Base-by-base conservation (phyloP, 2,888 invertebrate species). In the Thymelicus sylvestris region DNA sequence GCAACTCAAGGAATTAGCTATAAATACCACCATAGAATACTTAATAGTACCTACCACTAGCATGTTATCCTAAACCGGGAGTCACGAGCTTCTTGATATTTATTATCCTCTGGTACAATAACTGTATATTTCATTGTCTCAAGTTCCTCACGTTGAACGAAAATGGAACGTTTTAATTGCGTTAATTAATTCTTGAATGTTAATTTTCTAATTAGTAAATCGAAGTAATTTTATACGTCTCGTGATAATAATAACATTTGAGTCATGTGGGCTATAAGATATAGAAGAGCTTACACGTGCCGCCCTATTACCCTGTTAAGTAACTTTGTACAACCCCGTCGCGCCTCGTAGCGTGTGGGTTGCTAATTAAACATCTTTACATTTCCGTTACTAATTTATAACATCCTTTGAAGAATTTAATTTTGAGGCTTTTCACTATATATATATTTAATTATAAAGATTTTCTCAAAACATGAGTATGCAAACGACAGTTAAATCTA, bases 91-190 rank as follows among this genome's bases (percentile, higher is more conserved):
- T 38, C 57, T 57, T 57, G 7, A 65, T 6, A 31, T 57, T 64
- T 19, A 69, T 69, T 38, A 12, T 57, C 55, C 19, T 64, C 63
- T 63, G 44, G 68, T 63, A 68, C 15, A 31, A 31, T 57, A 47
- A 48, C 19, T 59, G 48, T 44, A 62, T 50, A 62, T 67, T 55
- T 55, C 44, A 62, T 57, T 39, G 62, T 24, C 15, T 55, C 24
- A 67, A 61, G 39, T 52, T 67, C 67, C 60, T 19, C 10, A 38
- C 38, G 55, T 24, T 52, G 57, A 57, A 31, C 31, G 13, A 39
- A n/a, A 39, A 47, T 50, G 10, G 52, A 64, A 50, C 50, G 15
- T 60, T 41, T 44, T 19, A 60, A 60, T 57, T 38, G 38, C 6
- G 57, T 38, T 57, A 57, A 57, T 38, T 57, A 57, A 57, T 57